Conservation (phyloP, 2,797 vertebrate genomes). For the Hydrocynus forskahlii region DNA sequence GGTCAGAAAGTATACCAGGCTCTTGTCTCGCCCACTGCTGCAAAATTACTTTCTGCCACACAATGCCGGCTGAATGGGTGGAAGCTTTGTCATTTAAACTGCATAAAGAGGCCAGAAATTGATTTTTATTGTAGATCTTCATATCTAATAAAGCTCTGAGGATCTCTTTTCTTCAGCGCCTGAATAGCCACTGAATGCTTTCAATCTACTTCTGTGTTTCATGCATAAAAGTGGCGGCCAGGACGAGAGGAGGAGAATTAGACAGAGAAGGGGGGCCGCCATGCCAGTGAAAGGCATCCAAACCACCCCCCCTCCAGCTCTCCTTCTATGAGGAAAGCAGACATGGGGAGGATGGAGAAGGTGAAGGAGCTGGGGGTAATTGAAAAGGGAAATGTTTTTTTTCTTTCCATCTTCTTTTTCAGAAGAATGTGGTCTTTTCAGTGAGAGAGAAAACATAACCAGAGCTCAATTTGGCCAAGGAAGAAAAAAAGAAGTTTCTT, state of each 20-base stretch:
- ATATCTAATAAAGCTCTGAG: slow-evolving; percentile 99
- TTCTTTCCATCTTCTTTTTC: slow-evolving; percentile 57
- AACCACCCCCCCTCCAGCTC: slow-evolving; percentile 60
- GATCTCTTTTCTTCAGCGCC: slow-evolving; percentile 98
- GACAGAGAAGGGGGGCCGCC: slow-evolving; percentile 67
- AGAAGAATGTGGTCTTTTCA: slow-evolving; percentile 75
- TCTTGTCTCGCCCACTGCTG: slow-evolving; percentile 91
- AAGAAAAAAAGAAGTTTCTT: slow-evolving; percentile 56
- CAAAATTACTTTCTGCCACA: slow-evolving; percentile 99
- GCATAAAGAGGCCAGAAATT: slow-evolving; percentile 99
- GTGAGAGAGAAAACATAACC: slow-evolving; percentile 71
- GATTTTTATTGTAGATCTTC: slow-evolving; percentile 99
- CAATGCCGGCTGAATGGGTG: slow-evolving; percentile 97
- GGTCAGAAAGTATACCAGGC: slow-evolving; percentile 93
- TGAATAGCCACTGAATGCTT: slow-evolving; percentile 99
- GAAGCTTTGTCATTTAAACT: slow-evolving; percentile 99
- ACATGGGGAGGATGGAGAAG: slow-evolving; percentile 82
- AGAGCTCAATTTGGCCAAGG: slow-evolving; percentile 60
- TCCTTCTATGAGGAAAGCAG: slow-evolving; percentile 78
- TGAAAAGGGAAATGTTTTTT: slow-evolving; percentile 82
- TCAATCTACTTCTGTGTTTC: slow-evolving; percentile 99
- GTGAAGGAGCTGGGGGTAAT: slow-evolving; percentile 81
- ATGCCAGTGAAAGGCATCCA: slow-evolving; percentile 70
- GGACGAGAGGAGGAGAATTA: slow-evolving; percentile 76
- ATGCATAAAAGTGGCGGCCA: slow-evolving; percentile 93